Base-by-base conservation (phyloP, 2,888 invertebrate species). In the Miltochrista miniata region DNA sequence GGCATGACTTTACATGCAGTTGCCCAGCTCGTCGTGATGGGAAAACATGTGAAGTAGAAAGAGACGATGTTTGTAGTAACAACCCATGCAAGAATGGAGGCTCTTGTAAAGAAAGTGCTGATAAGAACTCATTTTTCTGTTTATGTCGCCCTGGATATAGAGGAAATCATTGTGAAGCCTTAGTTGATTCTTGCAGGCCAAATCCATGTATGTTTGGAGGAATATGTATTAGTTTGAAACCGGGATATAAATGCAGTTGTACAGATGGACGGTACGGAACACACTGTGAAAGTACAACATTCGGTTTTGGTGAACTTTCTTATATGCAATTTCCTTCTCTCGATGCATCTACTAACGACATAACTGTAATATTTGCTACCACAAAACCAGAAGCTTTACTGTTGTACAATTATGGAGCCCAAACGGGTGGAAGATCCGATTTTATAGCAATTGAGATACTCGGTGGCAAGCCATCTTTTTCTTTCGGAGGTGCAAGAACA, bases 141-240 rank as follows among this genome's bases (percentile, higher is more conserved):
- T 90, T 97, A 1, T 99, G 98, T 78, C 94, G 97, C 1, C 96
- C 97, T 1, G 98, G 98, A 0, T 98, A 97, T 81, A 94, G 97
- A 10, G 98, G 99, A 2, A 96, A 96, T 79, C 95, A 96, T 64
- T 99, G 98, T 80, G 98, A 98, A 88, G 95, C 95, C 14, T 92
- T 96, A 2, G 95, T 97, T 0, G 97, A 98, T 79, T 96, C 97
- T 0, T 99, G 98, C 76, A 93, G 97, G 54, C 97, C 97, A 0
- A 98, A 98, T 82, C 98, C 98, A n/a, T 98, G 98, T 72, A 89
- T 96, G 56, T 93, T 97, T 79, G 98, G 97, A 24, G 98, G 98
- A 30, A 93, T 96, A 39, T 98, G 98, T 75, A 94, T 97, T 12
- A 95, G 96, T 58, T 89, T 97, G n/a, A 96, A 97, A 75, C 96